Evolutionary conservation across 37 sponge, comb jelly and placozoan genomes (phyloP).

Genomic region (Geodia barretti): DNA sequence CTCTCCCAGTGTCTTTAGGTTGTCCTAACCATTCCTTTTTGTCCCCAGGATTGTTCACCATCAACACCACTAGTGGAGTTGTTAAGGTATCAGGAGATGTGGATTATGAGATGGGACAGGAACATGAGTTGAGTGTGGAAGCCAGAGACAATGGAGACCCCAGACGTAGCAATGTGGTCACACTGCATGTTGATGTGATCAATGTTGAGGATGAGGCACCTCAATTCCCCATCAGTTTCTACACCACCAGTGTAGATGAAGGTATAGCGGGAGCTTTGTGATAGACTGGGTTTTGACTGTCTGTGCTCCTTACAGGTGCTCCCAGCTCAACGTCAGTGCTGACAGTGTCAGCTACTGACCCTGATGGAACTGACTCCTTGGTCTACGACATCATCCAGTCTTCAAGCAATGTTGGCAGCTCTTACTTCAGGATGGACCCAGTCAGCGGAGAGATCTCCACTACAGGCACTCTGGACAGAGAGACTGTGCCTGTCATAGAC

Average conservation of each 20-base stretch:
- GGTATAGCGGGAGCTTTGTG: conserved; percentile 24
- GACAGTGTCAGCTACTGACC: conserved; percentile 38
- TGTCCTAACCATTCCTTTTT: no score
- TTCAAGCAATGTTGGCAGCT: conserved; percentile 1
- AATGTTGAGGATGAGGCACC: conserved; percentile 55
- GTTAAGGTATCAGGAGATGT: conserved; percentile 15
- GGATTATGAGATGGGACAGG: conserved; percentile 14
- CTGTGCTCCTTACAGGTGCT: conserved; percentile 8
- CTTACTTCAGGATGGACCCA: conserved; percentile 37
- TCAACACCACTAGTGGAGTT: conserved; percentile 27
- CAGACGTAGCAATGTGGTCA: conserved; percentile 3
- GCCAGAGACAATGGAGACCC: conserved; percentile 48
- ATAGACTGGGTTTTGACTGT: not conserved
- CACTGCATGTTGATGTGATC: conserved; percentile 10
- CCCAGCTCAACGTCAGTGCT: conserved; percentile 5
- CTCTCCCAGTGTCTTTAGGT: no score
- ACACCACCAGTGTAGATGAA: conserved; percentile 22
- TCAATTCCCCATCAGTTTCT: conserved; percentile 30
- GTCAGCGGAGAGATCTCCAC: conserved; percentile 31
- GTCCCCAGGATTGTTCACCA: conserved; percentile 17
- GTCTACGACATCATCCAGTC: conserved; percentile 14
- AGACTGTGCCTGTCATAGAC: not conserved
- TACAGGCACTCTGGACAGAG: conserved; percentile 30
- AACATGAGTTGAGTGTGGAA: conserved; percentile 35
- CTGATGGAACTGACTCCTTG: conserved; percentile 20